Percentiles rank a stretch among this genome's conserved stretches.
phyloP scores from a whole-genome alignment of 2,888 invertebrate species.

The Rotaria sp. region DNA sequence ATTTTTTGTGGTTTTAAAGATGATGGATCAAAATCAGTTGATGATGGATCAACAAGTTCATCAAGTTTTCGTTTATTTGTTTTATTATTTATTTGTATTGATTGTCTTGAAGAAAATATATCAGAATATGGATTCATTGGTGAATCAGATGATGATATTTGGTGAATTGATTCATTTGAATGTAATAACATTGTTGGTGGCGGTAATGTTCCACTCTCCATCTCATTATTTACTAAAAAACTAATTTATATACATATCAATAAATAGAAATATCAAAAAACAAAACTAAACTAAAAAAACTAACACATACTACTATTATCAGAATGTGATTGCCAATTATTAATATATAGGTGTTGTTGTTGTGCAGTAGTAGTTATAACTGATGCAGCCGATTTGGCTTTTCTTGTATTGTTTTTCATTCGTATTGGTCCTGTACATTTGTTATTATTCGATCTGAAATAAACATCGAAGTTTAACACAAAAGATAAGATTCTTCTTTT shows the following conservation, averaged over 20 bases:
- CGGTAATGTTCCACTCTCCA: slow-evolving; percentile 1
- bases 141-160: background rate
- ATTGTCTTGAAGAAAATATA: background rate
- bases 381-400: background rate
- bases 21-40: background rate
- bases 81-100: background rate
- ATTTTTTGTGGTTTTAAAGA: background rate
- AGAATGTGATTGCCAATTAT: background rate
- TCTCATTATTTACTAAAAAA: slow-evolving; percentile 1
- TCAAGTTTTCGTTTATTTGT: slow-evolving; percentile 23
- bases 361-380: background rate
- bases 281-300: background rate
- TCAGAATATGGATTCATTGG: background rate
- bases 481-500: background rate
- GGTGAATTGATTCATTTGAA: background rate
- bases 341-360: background rate
- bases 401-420: background rate
- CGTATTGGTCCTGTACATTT: background rate
- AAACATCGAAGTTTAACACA: background rate
- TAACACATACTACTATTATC: background rate
- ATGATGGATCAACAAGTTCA: slow-evolving; percentile 20
- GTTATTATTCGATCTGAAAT: slow-evolving; percentile 3
- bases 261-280: background rate
- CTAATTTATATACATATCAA: background rate
- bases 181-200: background rate